Percentiles rank a stretch among this genome's conserved stretches.
These are phyloP conservation scores for Magallana ariakensis DNA, from an alignment of 1,140 invertebrate genomes.

Conservation along the genomic window DNA sequence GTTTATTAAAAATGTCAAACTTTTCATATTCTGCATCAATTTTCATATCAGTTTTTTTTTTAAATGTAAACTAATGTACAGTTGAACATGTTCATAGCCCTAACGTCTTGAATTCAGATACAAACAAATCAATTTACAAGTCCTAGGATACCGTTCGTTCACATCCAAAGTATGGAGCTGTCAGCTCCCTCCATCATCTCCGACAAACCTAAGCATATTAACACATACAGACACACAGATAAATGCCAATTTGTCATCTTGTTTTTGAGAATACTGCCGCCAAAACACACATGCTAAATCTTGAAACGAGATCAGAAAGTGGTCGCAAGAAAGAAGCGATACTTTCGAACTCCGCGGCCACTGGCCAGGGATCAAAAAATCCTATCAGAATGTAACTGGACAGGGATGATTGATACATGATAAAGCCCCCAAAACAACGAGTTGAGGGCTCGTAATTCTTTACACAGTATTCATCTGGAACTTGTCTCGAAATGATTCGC, in stretches of 20 bases:
- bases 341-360: not conserved
- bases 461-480: not conserved
- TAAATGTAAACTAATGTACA: not conserved
- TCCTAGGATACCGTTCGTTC: not conserved
- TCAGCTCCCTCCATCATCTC: not conserved
- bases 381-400: conserved; percentile 14
- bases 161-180: not conserved
- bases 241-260: conserved; percentile 12
- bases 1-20: not conserved
- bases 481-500: not conserved
- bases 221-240: conserved; percentile 21
- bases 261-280: not conserved
- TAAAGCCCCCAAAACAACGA: not conserved
- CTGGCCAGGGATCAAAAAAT: not conserved
- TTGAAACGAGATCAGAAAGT: conserved; percentile 4
- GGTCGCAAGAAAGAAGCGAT: conserved; percentile 6
- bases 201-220: not conserved
- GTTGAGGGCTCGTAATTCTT: not conserved
- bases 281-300: not conserved
- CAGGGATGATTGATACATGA: not conserved
- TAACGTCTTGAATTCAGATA: too few species aligned
- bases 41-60: not conserved
- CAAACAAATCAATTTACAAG: not conserved
- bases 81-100: not conserved
- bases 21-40: not conserved